phyloP scores from a whole-genome alignment of 2,888 invertebrate species.

The Pemphredon lugubris region DNA sequence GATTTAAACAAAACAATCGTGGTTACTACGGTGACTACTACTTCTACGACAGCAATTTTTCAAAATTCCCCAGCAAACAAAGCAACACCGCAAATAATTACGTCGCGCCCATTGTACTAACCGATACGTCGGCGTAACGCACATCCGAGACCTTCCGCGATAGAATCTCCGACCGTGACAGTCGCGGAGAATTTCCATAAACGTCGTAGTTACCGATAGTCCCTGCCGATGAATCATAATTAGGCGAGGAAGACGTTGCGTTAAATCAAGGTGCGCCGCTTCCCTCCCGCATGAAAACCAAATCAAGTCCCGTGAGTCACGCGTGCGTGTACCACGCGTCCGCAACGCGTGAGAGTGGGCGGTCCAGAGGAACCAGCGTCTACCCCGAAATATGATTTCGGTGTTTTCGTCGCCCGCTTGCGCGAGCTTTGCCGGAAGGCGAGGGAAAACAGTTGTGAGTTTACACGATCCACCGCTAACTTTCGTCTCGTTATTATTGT shows the following conservation, averaged over 20 bases:
- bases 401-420: too few relatives aligned
- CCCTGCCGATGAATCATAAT: constrained; percentile 68
- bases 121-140: too few relatives aligned
- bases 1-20: too few relatives aligned
- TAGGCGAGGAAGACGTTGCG: constrained; percentile 63
- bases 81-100: too few relatives aligned
- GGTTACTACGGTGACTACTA: too few relatives aligned
- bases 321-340: constrained; percentile 43
- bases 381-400: background rate
- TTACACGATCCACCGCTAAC: too few relatives aligned
- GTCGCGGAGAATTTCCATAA: constrained; percentile 32
- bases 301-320: constrained; percentile 63
- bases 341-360: constrained; percentile 17
- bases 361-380: constrained; percentile 7
- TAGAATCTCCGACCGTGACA: background rate
- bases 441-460: too few relatives aligned
- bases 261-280: constrained; percentile 64
- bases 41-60: too few relatives aligned
- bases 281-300: constrained; percentile 50
- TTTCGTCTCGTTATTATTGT: too few relatives aligned
- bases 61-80: too few relatives aligned
- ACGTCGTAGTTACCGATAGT: constrained; percentile 24
- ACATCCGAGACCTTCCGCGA: background rate
- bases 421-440: too few relatives aligned
- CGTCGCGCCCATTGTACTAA: too few relatives aligned